These are phyloP conservation scores for Pituophis catenifer DNA, from an alignment of 2,113 vertebrate species.

Conservation along the genomic window DNA sequence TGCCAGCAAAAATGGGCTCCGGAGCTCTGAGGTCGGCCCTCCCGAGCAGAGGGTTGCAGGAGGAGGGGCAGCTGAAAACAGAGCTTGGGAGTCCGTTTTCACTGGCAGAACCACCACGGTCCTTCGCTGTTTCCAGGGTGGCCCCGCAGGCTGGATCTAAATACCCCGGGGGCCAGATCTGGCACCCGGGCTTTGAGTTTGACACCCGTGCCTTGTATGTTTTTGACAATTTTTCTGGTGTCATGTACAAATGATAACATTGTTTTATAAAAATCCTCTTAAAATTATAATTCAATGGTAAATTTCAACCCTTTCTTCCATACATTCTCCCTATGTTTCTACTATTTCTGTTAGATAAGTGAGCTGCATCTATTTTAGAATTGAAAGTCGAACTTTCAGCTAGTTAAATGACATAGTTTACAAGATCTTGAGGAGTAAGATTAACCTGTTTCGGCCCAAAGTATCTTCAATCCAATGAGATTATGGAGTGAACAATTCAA, in stretches of 20 bases:
- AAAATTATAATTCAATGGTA: not conserved
- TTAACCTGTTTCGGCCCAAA: not conserved
- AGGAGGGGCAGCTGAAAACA: too few relatives aligned
- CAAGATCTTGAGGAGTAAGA: not conserved
- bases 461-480: not conserved
- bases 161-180: too few relatives aligned
- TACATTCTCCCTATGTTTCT: not conserved
- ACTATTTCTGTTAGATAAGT: not conserved
- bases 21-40: fast-evolving
- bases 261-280: not conserved
- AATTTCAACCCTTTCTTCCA: not conserved
- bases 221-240: not conserved
- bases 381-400: not conserved
- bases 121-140: too few relatives aligned
- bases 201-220: not conserved
- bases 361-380: not conserved
- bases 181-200: too few relatives aligned
- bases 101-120: too few relatives aligned
- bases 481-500: not conserved
- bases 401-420: not conserved
- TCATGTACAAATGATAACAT: not conserved
- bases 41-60: too few relatives aligned
- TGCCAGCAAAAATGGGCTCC: too few relatives aligned
- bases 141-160: too few relatives aligned
- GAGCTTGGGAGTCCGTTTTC: too few relatives aligned